phyloP scores from a whole-genome alignment of 2,113 vertebrate species.

The Zosterops pallidus region DNA sequence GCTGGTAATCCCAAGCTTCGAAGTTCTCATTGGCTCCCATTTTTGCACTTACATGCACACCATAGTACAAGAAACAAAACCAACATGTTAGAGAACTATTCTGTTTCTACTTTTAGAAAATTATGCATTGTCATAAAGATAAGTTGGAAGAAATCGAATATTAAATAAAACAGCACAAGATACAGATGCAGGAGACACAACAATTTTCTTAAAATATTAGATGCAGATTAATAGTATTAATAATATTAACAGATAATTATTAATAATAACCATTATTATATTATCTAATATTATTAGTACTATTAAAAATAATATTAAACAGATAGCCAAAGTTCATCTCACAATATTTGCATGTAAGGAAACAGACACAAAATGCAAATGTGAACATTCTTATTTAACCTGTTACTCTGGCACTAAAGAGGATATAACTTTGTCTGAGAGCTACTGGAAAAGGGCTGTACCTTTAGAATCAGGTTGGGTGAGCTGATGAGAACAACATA shows the following conservation, averaged over 20 bases:
- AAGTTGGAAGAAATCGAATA: background rate
- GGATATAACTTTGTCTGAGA: rapidly evolving
- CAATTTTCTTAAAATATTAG: background rate
- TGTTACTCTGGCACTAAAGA: background rate
- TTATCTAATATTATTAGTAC: too few relatives aligned
- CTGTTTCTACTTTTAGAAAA: background rate
- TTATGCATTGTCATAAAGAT: background rate
- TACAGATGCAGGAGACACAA: background rate
- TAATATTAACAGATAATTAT: too few relatives aligned
- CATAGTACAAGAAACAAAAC: rapidly evolving
- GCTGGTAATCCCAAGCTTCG: background rate
- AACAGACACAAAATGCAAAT: background rate
- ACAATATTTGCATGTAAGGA: background rate
- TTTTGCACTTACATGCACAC: background rate
- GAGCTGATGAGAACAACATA: background rate
- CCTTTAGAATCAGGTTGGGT: background rate
- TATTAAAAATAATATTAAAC: background rate
- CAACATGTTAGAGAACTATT: background rate
- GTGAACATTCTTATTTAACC: background rate
- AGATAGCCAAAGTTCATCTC: rapidly evolving
- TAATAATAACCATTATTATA: too few relatives aligned
- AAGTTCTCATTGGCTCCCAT: background rate
- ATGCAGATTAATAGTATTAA: too few relatives aligned
- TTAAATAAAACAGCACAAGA: background rate
- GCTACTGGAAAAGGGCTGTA: background rate